Conservation (phyloP, 2,113 vertebrate species). For the Turdus rufiventris region DNA sequence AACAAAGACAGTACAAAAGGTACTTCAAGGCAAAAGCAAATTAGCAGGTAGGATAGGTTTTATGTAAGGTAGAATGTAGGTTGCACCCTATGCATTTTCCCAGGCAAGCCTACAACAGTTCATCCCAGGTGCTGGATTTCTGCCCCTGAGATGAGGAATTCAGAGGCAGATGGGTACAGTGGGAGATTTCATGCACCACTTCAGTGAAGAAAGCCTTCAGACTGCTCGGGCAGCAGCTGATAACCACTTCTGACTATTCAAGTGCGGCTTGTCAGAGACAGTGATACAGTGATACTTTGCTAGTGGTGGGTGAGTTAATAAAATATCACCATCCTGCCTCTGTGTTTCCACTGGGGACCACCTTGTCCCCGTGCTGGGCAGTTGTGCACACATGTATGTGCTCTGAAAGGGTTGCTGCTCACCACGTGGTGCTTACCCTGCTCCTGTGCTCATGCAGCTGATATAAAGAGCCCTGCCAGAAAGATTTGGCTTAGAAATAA, state of each 20-base stretch:
- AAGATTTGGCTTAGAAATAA: not conserved
- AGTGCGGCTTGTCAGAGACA: not conserved
- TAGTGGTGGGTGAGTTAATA: not conserved
- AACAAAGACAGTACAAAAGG: not conserved
- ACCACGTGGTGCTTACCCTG: fast-evolving
- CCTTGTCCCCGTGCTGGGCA: fast-evolving
- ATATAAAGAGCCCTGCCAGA: not conserved
- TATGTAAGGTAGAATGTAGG: not conserved
- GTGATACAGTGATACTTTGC: not conserved
- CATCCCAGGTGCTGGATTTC: not conserved
- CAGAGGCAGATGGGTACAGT: not conserved
- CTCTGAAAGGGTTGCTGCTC: not conserved
- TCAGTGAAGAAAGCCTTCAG: not conserved
- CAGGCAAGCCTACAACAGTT: not conserved
- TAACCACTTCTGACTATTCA: not conserved
- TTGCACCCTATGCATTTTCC: not conserved
- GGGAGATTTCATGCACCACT: not conserved
- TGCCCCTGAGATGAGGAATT: not conserved
- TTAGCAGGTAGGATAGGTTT: not conserved
- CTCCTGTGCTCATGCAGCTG: not conserved
- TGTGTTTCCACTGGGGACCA: fast-evolving
- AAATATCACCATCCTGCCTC: not conserved
- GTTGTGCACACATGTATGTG: fast-evolving
- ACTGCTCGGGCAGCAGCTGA: not conserved
- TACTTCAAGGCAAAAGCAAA: not conserved